Evolutionary conservation across 2,888 invertebrate species (phyloP), one percentile per base, ranked within the genome.

Genomic region (Lycocerus yunnanus): DNA sequence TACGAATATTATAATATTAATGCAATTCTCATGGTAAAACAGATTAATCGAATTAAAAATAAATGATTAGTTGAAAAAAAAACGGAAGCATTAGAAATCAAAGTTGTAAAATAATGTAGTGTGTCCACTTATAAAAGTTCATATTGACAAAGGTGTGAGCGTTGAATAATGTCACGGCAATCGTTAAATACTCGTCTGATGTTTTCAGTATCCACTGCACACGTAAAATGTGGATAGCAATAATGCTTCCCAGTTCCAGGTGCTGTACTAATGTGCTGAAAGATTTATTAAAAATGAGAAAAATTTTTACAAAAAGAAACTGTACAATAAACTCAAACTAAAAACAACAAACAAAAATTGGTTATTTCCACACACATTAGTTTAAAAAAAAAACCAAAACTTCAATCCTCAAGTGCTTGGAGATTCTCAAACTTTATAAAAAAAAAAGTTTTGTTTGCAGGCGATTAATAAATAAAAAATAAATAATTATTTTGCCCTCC

Each of bases 131-230:
- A 99, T 94, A 99, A 97, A 90, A 99, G 96, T 93, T 99, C 99
- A 92, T 99, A 99, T 92, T 99, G 99, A 86, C 99, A 96, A 89
- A 99, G 94, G 91, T 99, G 99, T 97, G 99, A 99, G 90, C 99
- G 96, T 91, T 99, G 99, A 87, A 99, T 99, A 91, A 99, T 99
- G 93, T 99, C 99, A 88, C 99, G 96, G 91, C 99, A 96, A 93
- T 99, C 99, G 92, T 99, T 99, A 93, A 99, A 99, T 89, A 99
- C 99, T 90, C 99, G 94, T 89, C 98, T 97, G 89, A 99, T 99
- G 92, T 99, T 99, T 92, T 99, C 99, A 81, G 99, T 99, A 92
- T 99, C 99, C 84, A 99, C 99, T 88, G 99, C 99, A 92, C 99
- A 99, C 84, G 99, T 99, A 91, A 99, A 99, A 91, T 99, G 99